Evolutionary conservation across 2,113 vertebrate species (phyloP), one percentile per base, ranked within the genome.

Genomic region (Arenaria interpres): DNA sequence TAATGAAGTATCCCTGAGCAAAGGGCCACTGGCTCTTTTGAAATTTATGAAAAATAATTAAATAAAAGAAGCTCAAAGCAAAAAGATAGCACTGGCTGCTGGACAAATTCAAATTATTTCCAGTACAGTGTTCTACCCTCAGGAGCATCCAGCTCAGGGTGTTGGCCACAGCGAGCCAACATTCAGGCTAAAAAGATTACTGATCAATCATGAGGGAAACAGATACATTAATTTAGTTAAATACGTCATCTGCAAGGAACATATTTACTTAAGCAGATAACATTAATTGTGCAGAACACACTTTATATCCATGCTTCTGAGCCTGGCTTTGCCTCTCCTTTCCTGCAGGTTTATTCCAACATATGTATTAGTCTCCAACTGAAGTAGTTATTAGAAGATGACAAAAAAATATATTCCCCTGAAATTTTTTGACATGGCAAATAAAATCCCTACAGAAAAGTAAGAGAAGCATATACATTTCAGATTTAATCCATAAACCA

Each of bases 401-500:
- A 41, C 37, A 84, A 80, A 88, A 87, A 91, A 89, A 63, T 8
- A 67, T 4, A 88, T 69, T 80, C 18, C 60, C 56, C 60, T 59
- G 60, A 39, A 5, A 12, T 74, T 71, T 89, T 94, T 59, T 80
- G 30, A 59, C 2, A 2, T 59, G 27, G 27, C 25, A 96, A 92
- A 95, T 67, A 45, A 56, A 92, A 90, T 71, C 88, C 32, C 68
- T 53, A 66, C 30, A 76, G 66, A 78, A 68, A 72, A 59, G 15
- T 67, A 51, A 84, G 59, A 69, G 41, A 89, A 85, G 39, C 8
- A 7, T 28, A 75, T 24, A 89, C 16, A 78, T 67, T 75, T 45
- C 71, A 91, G 77, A 95, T 94, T 89, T 94, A 93, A 93, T 78
- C 43, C 73, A 78, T n/a, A 50, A 5, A 81, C 23, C 25, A 74